Percentiles rank a stretch among this genome's conserved stretches.
Conservation (phyloP, 2,888 invertebrate genomes). For the Melanargia galathea region DNA sequence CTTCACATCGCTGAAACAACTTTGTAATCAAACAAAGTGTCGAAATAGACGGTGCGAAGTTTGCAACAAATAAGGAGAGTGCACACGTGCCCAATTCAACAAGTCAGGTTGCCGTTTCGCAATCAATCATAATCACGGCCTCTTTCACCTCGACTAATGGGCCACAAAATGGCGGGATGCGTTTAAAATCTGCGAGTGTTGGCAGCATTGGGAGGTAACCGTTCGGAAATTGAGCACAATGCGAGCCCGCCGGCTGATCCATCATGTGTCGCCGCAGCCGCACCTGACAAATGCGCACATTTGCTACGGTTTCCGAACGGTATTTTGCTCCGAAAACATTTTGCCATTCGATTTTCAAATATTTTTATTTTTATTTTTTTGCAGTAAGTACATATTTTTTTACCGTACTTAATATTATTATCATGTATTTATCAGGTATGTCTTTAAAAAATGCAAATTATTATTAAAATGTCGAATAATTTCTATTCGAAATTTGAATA, state of each 20-base stretch:
- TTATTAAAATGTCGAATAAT: no score
- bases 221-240: conserved; percentile 74
- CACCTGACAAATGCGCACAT: conserved; percentile 29
- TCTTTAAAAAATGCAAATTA: no score
- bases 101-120: conserved; percentile 69
- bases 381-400: neutral
- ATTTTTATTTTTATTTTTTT: conserved; percentile 28
- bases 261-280: conserved; percentile 64
- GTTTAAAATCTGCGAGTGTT: conserved; percentile 77
- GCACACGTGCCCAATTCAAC: conserved; percentile 76
- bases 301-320: conserved; percentile 25
- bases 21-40: conserved; percentile 48
- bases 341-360: conserved; percentile 7
- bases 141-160: conserved; percentile 81
- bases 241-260: conserved; percentile 64
- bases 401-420: no score
- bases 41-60: conserved; percentile 47
- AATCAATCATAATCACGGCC: conserved; percentile 81
- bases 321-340: conserved; percentile 8
- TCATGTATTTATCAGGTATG: no score
- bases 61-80: conserved; percentile 62
- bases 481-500: no score
- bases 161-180: conserved; percentile 77
- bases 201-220: conserved; percentile 75
- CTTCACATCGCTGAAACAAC: conserved; percentile 29